Evolutionary conservation across 2,113 vertebrate species (phyloP), one percentile per base, ranked within the genome.

Genomic region (Hippolais icterina): DNA sequence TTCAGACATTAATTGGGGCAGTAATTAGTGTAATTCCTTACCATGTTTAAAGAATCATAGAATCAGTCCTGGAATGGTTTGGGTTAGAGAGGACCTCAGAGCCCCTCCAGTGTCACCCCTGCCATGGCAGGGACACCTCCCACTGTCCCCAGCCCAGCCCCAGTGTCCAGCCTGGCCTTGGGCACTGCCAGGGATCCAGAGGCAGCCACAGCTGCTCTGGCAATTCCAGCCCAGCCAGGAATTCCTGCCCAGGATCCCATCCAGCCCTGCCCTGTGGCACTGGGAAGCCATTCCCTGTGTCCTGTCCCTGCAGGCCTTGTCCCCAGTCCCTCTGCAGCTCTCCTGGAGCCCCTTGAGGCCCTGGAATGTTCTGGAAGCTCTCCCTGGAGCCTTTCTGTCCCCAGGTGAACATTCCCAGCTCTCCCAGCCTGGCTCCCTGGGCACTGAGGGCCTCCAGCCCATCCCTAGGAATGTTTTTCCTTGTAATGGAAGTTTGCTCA

Each of bases 11-110:
- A 0, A 15, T 28, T 35, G 66, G 52, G 56, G 10, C 76, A n/a
- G 33, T 4, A 22, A 35, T 61, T 25, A 14, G 25, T 41, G 64
- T 70, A 42, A 33, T 57, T 59, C 37, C 35, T 35, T 1, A 1
- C 75, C 1, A 0, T 53, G 52, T 37, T 37, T 1, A 5, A n/a
- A n/a, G 75, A 12, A 8, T 19, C 22, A 6, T 2, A 39, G 60
- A 17, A 17, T 31, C 39, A 13, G 15, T 50, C 46, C 57, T 21
- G 57, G n/a, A 8, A 31, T 69, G 29, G 5, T 10, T 61, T 41
- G 60, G 19, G 37, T 21, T 0, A 3, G 28, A 22, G 1, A 0
- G 29, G 14, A 19, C 3, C 42, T 2, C 6, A 24, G 10, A 59
- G 71, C 37, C 37, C 37, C 37, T 39, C 37, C 37, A 39, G 37